phyloP scores from a whole-genome alignment of 2,113 vertebrate genomes.

The Dicentrarchus labrax region DNA sequence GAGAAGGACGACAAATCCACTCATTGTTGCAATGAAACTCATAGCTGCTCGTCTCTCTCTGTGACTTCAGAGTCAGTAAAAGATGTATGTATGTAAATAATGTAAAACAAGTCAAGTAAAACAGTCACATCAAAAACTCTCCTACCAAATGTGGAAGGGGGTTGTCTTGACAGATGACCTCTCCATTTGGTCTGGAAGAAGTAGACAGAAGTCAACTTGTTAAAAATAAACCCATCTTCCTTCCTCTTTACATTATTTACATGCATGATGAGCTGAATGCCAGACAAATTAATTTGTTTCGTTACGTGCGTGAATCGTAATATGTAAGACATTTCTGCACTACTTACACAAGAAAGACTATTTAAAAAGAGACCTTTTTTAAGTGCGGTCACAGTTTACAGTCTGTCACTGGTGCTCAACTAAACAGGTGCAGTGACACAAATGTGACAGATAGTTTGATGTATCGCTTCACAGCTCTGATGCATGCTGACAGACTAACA shows the following conservation, averaged over 20 bases:
- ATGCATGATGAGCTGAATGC: neutral
- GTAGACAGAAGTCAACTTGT: neutral
- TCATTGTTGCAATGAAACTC: neutral
- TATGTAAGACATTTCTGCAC: too few relatives aligned
- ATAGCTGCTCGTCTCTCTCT: neutral
- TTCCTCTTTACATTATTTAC: neutral
- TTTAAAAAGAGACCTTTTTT: too few relatives aligned
- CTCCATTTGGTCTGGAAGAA: neutral
- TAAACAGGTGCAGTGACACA: too few relatives aligned
- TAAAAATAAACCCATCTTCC: neutral
- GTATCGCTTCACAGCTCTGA: too few relatives aligned
- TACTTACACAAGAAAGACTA: too few relatives aligned
- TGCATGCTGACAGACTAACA: too few relatives aligned
- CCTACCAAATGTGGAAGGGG: neutral
- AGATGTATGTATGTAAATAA: neutral
- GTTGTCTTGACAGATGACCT: neutral
- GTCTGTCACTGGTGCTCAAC: too few relatives aligned
- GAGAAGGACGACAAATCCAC: conserved; percentile 4
- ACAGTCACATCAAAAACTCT: neutral
- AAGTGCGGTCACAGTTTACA: too few relatives aligned
- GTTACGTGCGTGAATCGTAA: too few relatives aligned
- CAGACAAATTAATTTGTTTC: neutral
- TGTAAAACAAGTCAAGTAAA: neutral
- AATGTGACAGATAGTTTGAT: too few relatives aligned
- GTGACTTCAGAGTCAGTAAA: neutral